Evolutionary conservation across 2,113 vertebrate species (phyloP), one percentile per base, ranked within the genome.

Genomic region (Zootoca vivipara): DNA sequence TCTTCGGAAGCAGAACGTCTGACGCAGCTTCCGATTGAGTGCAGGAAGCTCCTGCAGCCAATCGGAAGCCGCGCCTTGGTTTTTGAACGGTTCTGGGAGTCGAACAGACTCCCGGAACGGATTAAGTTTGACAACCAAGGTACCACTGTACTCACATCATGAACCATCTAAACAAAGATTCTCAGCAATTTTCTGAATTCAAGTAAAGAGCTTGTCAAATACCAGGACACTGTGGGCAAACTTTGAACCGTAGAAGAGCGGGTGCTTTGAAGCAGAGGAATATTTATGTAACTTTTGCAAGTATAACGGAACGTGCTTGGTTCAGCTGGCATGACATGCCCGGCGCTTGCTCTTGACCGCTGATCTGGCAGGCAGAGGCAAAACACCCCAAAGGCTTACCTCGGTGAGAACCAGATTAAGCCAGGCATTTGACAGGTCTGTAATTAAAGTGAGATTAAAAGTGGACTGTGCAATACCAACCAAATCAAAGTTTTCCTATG

Each of bases 371-470:
- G 18, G 5, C 42, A 12, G 6, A 38, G 35, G 18, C 72, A 80
- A 58, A 64, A 46, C 38, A 42, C 16, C 33, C 28, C 38, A 42
- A 40, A 22, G 46, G 52, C 18, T 73, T 80, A 40, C 35, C 78
- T 42, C 28, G 9, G 33, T 18, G 30, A 87, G 52, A 20, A 30
- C 13, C 30, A 28, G n/a, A 70, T 79, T 67, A 79, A 80, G 26
- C 24, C 26, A 35, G 24, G 35, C 33, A 38, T n/a, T 85, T n/a
- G 35, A 56, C 9, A 40, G 33, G 35, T 24, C 24, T 38, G 64
- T 80, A 87, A 87, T 87, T 80, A 87, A 87, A 80, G 70, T 56
- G 33, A 79, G 77, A 67, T 85, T 65, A 85, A 85, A 56, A 5
- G 13, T 18, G 64, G n/a, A 28, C 24, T 58, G 40, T 35, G 15